Conservation (phyloP, 2,797 vertebrate species). For the Enteromius paludinosus region DNA sequence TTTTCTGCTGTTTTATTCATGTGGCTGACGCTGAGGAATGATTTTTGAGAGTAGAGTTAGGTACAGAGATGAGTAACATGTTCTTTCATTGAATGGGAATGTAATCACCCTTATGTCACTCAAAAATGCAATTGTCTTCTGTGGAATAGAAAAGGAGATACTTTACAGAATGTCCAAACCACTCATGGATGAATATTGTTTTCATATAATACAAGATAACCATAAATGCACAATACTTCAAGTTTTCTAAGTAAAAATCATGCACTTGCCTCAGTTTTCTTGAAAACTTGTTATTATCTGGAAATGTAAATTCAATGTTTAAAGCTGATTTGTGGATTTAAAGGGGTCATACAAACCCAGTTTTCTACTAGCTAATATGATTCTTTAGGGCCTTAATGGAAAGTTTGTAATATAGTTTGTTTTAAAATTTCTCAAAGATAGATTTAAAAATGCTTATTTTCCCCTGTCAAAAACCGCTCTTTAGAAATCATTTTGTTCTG, state of each 20-base stretch:
- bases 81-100: background rate
- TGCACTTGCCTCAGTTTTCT: background rate
- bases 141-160: background rate
- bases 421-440: too few species aligned
- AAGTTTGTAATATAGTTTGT: too few species aligned
- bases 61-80: slow-evolving; percentile 9
- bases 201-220: background rate
- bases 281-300: background rate
- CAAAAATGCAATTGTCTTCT: background rate
- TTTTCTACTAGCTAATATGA: too few species aligned
- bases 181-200: background rate
- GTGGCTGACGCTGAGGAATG: slow-evolving; percentile 18
- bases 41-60: background rate
- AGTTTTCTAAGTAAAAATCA: background rate
- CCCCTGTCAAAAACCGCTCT: too few species aligned
- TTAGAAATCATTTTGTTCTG: too few species aligned
- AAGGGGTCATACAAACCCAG: too few species aligned
- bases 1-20: slow-evolving; percentile 59
- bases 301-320: background rate
- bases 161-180: background rate
- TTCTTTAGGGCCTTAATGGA: too few species aligned
- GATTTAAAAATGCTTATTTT: too few species aligned
- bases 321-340: background rate
- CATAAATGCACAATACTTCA: background rate
- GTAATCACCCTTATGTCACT: background rate